These are phyloP conservation scores for Plebejus argus DNA, from an alignment of 2,888 invertebrate genomes.

Conservation along the genomic window DNA sequence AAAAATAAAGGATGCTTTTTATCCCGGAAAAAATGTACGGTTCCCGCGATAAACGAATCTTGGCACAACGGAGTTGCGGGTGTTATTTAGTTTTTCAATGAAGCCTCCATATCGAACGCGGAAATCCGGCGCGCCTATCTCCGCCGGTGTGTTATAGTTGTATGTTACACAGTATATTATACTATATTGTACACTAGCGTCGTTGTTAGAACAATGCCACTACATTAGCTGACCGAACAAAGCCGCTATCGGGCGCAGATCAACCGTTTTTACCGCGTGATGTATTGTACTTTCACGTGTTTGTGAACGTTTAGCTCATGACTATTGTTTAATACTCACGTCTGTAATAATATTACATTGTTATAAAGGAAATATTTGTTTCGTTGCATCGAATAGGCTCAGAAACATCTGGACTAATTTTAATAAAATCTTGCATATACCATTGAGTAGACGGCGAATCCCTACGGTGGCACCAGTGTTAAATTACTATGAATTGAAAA, in stretches of 20 bases:
- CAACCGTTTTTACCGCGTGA: slow-evolving; percentile 9
- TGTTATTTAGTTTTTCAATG: background rate
- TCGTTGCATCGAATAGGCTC: background rate
- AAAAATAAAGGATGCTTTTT: too few species aligned
- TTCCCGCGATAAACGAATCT: too few species aligned
- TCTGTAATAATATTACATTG: background rate
- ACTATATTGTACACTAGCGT: background rate
- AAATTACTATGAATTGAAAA: too few species aligned
- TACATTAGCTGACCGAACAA: background rate
- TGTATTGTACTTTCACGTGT: slow-evolving; percentile 7
- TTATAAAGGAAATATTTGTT: too few species aligned
- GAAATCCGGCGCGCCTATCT: slow-evolving; percentile 3
- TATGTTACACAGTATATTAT: background rate
- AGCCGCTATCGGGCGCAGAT: slow-evolving; percentile 8
- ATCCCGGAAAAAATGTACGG: too few species aligned
- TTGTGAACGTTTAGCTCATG: background rate
- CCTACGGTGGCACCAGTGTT: too few species aligned
- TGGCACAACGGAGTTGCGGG: too few species aligned
- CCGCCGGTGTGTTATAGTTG: background rate
- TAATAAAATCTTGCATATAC: background rate
- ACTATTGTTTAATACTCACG: background rate
- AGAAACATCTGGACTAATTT: background rate
- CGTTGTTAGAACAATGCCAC: background rate
- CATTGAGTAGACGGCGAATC: too few species aligned
- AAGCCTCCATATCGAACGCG: slow-evolving; percentile 6